Conservation (phyloP, 2,797 vertebrate genomes). For the Girardinus metallicus region DNA sequence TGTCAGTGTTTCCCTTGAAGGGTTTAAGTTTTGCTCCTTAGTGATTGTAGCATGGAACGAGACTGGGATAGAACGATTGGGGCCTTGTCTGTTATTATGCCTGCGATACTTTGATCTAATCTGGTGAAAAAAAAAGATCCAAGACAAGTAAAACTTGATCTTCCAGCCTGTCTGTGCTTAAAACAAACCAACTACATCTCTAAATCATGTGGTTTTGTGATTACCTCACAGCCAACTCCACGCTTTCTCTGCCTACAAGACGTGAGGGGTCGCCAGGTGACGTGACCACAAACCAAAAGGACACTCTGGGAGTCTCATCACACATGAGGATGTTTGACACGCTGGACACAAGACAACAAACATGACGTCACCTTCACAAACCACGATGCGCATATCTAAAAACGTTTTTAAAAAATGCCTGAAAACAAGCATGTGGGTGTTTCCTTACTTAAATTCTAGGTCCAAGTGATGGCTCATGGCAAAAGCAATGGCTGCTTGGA, state of each 20-base stretch:
- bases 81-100: not conserved
- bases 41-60: not conserved
- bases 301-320: conserved; percentile 72
- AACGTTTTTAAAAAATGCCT: not conserved
- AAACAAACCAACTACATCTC: not conserved
- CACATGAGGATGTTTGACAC: conserved; percentile 74
- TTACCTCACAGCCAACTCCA: conserved; percentile 80
- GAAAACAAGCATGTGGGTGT: not conserved
- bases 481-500: conserved; percentile 90
- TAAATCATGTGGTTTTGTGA: conserved; percentile 33
- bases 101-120: not conserved
- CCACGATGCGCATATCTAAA: conserved; percentile 7
- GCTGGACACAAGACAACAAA: conserved; percentile 58
- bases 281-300: conserved; percentile 82
- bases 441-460: conserved; percentile 84
- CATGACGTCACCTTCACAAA: not conserved
- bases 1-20: too few relatives aligned
- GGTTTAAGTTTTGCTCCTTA: not conserved
- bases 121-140: too few relatives aligned
- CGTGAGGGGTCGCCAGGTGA: not conserved
- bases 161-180: not conserved
- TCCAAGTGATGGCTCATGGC: conserved; percentile 84
- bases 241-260: conserved; percentile 28
- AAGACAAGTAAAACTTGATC: not conserved
- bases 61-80: not conserved